Percentiles rank a stretch among this genome's conserved stretches.
Evolutionary conservation across 2,888 invertebrate genomes (phyloP).

Genomic region (Caenorhabditis doughertyi): DNA sequence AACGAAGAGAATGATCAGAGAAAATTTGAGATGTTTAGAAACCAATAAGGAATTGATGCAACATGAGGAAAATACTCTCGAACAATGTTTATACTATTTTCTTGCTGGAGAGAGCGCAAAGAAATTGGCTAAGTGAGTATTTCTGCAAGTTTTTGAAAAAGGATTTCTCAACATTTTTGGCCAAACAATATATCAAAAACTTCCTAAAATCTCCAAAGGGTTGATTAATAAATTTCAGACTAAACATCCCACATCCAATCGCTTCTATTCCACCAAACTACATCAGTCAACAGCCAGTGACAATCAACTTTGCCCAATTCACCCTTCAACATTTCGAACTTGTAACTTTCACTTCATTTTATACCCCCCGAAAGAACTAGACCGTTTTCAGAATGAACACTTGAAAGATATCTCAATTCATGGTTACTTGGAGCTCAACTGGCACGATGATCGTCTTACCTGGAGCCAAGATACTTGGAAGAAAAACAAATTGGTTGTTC

Average conservation of each 20-base stretch:
- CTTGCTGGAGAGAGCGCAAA: constrained; percentile 79
- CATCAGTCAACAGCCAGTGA: constrained; percentile 72
- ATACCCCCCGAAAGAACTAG: background rate
- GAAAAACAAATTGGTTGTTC: constrained; percentile 78
- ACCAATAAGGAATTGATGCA: constrained; percentile 61
- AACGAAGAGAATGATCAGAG: constrained; percentile 12
- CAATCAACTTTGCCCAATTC: constrained; percentile 78
- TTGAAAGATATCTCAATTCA: constrained; percentile 80
- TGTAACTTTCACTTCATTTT: no score
- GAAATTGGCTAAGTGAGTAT: constrained; percentile 58
- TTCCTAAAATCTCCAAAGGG: no score
- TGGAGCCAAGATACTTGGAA: constrained; percentile 76
- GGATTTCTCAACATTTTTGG: background rate
- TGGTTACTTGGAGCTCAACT: constrained; percentile 74
- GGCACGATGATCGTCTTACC: constrained; percentile 68
- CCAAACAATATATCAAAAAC: no score
- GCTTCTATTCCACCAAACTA: constrained; percentile 82
- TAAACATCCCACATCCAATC: constrained; percentile 79
- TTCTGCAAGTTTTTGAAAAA: background rate
- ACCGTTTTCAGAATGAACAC: constrained; percentile 78
- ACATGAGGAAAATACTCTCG: constrained; percentile 80
- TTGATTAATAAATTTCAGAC: constrained; percentile 55
- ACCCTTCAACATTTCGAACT: constrained; percentile 82
- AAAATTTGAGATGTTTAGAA: constrained; percentile 33
- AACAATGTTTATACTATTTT: constrained; percentile 82